Base-by-base conservation (phyloP, 64 coral and sea anemone genomes). In the Trachythela sp. region DNA sequence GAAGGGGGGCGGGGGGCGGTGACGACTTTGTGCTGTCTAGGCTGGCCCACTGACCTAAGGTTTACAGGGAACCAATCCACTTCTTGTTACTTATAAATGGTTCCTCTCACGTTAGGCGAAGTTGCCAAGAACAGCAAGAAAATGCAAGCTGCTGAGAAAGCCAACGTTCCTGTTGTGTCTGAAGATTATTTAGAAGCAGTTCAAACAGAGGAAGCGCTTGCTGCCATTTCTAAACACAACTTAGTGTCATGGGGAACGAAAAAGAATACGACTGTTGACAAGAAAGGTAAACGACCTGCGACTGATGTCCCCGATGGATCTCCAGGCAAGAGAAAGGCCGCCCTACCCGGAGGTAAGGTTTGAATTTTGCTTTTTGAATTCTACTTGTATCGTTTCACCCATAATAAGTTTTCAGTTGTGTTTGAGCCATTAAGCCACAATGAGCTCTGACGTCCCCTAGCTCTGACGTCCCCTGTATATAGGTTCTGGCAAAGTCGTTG, bases 221-320 rank as follows among this genome's bases (percentile, higher is more conserved):
- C 89, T 29, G 92, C 92, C 85, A 98, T 98, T 39, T 70, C 89
- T 45, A 90, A 98, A 33, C 93, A 94, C 67, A 98, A 93, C 48
- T 90, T 98, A 84, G 93, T 64, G n/a, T 88, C 95, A n/a, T 98
- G 95, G 95, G 95, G 95, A 91, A 93, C 60, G 4, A 85, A 71
- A 9, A 94, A 92, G 90, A 90, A n/a, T 26, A 6, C 7, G 56
- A 64, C 56, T 52, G 22, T 52, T 20, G 49, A 52, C 49, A 52
- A 52, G 5, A 64, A 27, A 24, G 22, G 42, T 11, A 45, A 45
- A 11, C 42, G 56, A 18, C 13, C 56, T 27, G 4, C 56, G 5
- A 64, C 24, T 13, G 56, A 64, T 18, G 56, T 64, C 56, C 18
- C 56, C 5, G 56, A 64, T 27, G 56, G 56, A 22, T 18, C 56